Percentiles rank a stretch among this genome's conserved stretches.
Evolutionary conservation across 2,113 vertebrate species (phyloP).

Genomic region (Puma concolor): DNA sequence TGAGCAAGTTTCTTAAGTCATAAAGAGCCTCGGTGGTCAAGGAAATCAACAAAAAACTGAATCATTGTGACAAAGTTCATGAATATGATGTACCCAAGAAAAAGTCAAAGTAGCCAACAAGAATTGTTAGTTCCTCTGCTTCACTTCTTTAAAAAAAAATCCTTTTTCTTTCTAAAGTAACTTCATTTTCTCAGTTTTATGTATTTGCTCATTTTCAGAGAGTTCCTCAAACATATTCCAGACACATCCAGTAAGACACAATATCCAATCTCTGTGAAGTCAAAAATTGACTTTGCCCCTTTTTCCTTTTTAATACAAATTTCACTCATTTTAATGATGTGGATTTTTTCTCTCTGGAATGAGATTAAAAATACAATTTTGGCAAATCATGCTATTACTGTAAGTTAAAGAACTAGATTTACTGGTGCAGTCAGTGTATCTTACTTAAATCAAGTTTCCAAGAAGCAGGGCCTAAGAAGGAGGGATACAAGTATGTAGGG

Average conservation of each 20-base stretch:
- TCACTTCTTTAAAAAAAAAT: neutral
- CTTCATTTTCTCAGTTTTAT: neutral
- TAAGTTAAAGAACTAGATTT: conserved; percentile 15
- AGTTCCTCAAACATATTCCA: neutral
- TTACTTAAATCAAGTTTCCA: neutral
- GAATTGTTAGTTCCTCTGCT: neutral
- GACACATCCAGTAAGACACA: neutral
- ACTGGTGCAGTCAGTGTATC: neutral
- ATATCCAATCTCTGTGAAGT: neutral
- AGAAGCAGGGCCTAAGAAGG: neutral
- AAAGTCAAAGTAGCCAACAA: neutral
- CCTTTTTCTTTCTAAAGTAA: neutral
- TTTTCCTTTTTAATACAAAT: neutral
- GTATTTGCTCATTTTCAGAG: neutral
- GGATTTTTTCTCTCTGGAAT: neutral
- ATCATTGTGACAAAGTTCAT: neutral
- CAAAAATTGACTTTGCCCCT: neutral
- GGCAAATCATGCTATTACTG: neutral
- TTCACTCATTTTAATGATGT: neutral
- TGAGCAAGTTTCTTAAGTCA: neutral
- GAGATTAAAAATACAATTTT: conserved; percentile 41
- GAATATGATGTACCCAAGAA: neutral
- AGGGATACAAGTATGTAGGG: neutral
- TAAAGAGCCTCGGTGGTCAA: neutral
- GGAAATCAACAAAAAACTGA: neutral